A percentile compares a stretch with the other conserved stretches of the same genome.
Evolutionary conservation across 1,140 invertebrate species (phyloP).

Genomic region (Caenorhabditis inopinata): DNA sequence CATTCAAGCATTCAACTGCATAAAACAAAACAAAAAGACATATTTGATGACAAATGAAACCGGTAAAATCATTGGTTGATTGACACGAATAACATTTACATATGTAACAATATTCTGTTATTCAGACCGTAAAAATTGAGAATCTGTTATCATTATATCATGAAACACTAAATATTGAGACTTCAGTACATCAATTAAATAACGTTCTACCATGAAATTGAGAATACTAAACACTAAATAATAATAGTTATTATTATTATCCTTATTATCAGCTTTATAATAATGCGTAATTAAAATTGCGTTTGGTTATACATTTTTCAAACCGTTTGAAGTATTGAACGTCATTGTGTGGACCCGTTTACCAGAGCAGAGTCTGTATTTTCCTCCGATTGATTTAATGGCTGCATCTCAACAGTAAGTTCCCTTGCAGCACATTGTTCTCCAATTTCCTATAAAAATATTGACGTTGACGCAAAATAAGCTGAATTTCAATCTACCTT

Average conservation of each 20-base stretch:
- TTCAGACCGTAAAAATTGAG: constrained; percentile 17
- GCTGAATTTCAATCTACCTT: not conserved
- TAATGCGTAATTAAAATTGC: not conserved
- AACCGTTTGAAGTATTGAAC: not conserved
- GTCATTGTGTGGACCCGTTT: not conserved
- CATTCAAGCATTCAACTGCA: no score
- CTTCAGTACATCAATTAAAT: not conserved
- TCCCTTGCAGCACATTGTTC: not conserved
- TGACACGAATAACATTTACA: not conserved
- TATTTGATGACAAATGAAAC: no score
- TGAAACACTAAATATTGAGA: not conserved
- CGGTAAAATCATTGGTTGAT: not conserved
- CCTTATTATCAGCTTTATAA: no score
- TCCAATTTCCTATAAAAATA: not conserved
- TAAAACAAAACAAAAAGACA: not conserved
- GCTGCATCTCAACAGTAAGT: constrained; percentile 5
- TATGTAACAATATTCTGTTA: not conserved
- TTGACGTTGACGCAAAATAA: not conserved
- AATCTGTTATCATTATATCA: not conserved
- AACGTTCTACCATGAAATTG: not conserved
- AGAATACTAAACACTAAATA: not conserved
- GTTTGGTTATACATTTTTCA: not conserved
- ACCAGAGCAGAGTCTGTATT: not conserved
- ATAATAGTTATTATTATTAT: no score
- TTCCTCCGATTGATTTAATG: constrained; percentile 14